Base-by-base conservation (phyloP, 2,888 invertebrate species). In the Oxystoma pomonae region DNA sequence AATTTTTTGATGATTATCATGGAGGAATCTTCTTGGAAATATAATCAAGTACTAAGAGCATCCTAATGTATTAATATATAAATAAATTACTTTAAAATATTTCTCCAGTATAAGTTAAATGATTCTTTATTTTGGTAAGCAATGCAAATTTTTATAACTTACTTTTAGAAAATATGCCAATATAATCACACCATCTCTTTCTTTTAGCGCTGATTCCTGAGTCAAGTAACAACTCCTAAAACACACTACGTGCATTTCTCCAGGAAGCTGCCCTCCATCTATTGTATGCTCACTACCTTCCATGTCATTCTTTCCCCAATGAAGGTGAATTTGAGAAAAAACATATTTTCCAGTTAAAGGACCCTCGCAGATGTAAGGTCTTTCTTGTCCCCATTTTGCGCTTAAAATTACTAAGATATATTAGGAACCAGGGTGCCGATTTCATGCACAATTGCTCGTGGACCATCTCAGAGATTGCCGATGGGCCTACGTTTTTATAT, bases 311-410 rank as follows among this genome's bases (percentile, higher is more conserved):
- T 78, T 71, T 0, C 89, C 88, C 90, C 89, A 90, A 73, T 90
- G 89, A 72, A 90, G 87, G 75, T 90, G 89, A 50, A 88, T 78
- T 75, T 89, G 88, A 0, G 87, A 86, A 59, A 89, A 82, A 0
- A 86, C 79, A 68, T 88, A 88, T 64, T 85, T 86, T 7, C 84
- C 84, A 2, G 78, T 62, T 55, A 90, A 81, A 0, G 87, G 86
- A 0, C 89, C 89, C 0, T 83, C 84, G 60, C 80, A 78, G 53
- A 89, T 68, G 71, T 83, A 86, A 0, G 89, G 88, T 1, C 85
- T 75, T 65, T 86, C 85, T 2, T 83, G 77, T 53, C 77, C 80
- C 88, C 88, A 90, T 77, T 86, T 86, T 1, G 84, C 84, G 58
- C 86, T 87, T 12, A 88, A 66, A 58, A 87, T 75, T 50, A 87